Percentiles rank a stretch among this genome's conserved stretches.
These are phyloP conservation scores for Perizoma affinitatum DNA, from an alignment of 2,888 invertebrate genomes.

Conservation along the genomic window DNA sequence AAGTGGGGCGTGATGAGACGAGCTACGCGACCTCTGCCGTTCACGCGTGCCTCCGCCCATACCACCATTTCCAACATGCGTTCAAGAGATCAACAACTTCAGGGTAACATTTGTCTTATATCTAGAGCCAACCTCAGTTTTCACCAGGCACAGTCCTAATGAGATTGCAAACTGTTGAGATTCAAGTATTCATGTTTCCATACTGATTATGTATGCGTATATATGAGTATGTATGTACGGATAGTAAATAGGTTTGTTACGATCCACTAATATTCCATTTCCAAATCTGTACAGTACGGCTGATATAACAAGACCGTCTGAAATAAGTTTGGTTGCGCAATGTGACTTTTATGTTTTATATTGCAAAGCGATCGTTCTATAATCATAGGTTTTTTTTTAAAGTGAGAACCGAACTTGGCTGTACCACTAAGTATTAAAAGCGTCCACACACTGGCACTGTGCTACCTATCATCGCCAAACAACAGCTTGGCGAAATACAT, in stretches of 20 bases:
- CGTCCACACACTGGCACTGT: conserved; percentile 22
- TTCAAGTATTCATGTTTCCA: no score
- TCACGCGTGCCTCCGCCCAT: not conserved
- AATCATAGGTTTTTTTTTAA: not conserved
- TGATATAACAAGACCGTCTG: no score
- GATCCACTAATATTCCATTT: no score
- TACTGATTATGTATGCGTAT: no score
- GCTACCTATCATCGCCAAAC: conserved; percentile 79
- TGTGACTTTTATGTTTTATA: no score
- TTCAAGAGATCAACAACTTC: conserved; percentile 48
- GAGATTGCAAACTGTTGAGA: no score
- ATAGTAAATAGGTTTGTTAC: no score
- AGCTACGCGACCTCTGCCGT: no score
- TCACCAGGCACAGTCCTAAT: not conserved
- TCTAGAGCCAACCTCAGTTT: conserved; percentile 14
- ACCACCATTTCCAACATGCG: conserved; percentile 9
- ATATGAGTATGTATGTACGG: no score
- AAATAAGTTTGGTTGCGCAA: no score
- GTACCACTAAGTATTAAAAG: conserved; percentile 6
- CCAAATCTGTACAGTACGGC: no score
- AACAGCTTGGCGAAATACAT: conserved; percentile 80
- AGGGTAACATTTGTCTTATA: conserved; percentile 42
- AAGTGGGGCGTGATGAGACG: no score
- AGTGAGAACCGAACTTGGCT: conserved; percentile 8
- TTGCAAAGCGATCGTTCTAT: not conserved